phyloP scores from a whole-genome alignment of 2,888 invertebrate species.

The Melanargia galathea region DNA sequence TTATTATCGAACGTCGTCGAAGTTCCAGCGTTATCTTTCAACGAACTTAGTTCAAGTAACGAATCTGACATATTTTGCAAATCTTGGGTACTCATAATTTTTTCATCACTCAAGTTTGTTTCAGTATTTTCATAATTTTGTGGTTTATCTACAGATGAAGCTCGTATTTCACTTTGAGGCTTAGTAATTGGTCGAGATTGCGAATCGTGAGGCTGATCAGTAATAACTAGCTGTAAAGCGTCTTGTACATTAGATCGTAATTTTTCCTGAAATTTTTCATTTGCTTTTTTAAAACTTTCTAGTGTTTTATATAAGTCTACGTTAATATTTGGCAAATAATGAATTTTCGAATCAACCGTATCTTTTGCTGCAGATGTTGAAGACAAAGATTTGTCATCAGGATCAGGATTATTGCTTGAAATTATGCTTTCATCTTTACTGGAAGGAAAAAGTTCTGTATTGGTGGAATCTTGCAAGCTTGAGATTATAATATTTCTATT shows the following conservation, averaged over 20 bases:
- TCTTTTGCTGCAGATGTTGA: slow-evolving; percentile 8
- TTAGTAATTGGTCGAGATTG: background rate
- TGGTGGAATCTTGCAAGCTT: background rate
- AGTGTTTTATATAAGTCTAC: slow-evolving; percentile 48
- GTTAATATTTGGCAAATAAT: slow-evolving; percentile 45
- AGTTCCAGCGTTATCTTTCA: slow-evolving; percentile 10
- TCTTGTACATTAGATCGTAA: slow-evolving; percentile 32
- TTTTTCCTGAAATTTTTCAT: slow-evolving; percentile 35
- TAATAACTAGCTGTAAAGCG: slow-evolving; percentile 25
- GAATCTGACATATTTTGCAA: slow-evolving; percentile 63
- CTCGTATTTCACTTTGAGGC: slow-evolving; percentile 1
- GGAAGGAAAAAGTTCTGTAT: background rate
- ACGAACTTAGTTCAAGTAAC: slow-evolving; percentile 47
- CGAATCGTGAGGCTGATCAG: background rate
- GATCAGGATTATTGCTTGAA: background rate
- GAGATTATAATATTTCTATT: background rate
- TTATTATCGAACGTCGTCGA: background rate
- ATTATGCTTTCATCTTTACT: background rate
- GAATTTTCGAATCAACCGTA: slow-evolving; percentile 28
- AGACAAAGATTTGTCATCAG: background rate
- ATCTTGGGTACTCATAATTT: slow-evolving; percentile 49
- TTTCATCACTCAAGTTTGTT: background rate
- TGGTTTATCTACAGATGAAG: slow-evolving; percentile 4
- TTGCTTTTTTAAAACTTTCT: slow-evolving; percentile 46
- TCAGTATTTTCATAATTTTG: slow-evolving; percentile 3